Evolutionary conservation across 1,140 invertebrate genomes (phyloP).

Genomic region (Phenacoccus solenopsis): DNA sequence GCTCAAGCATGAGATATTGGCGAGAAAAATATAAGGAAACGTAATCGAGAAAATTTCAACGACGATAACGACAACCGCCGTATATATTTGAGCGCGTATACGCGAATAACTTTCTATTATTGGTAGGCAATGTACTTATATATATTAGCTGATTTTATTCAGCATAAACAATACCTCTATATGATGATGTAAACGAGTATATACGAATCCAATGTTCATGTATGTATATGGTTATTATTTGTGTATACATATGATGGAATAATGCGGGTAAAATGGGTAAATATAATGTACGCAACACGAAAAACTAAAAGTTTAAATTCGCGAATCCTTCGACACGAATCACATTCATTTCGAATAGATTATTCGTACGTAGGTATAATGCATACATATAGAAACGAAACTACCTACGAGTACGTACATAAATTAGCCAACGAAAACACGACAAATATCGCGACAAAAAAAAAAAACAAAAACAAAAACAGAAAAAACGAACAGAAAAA

Average conservation of each 20-base stretch:
- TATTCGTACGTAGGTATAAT: too few relatives aligned
- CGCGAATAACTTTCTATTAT: background rate
- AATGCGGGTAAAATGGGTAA: too few relatives aligned
- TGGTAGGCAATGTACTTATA: background rate
- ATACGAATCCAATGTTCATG: background rate
- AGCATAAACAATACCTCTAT: too few relatives aligned
- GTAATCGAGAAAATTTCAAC: background rate
- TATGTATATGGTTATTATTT: background rate
- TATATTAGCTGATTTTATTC: background rate
- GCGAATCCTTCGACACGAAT: background rate
- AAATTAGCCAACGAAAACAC: too few relatives aligned
- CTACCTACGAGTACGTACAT: too few relatives aligned
- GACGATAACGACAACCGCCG: background rate
- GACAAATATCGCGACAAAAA: too few relatives aligned
- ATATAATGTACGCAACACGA: too few relatives aligned
- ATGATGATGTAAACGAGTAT: too few relatives aligned
- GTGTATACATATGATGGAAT: background rate
- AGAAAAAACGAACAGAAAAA: background rate
- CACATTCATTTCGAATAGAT: background rate
- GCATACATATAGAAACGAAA: too few relatives aligned
- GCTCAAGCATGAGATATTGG: conserved; percentile 8
- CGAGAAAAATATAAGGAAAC: background rate
- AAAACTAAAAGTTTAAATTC: background rate
- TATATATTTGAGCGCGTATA: background rate
- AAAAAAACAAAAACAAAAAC: background rate